Percentiles rank a stretch among this genome's conserved stretches.
Evolutionary conservation across 2,113 vertebrate genomes (phyloP).

Genomic region (Pongo abelii): DNA sequence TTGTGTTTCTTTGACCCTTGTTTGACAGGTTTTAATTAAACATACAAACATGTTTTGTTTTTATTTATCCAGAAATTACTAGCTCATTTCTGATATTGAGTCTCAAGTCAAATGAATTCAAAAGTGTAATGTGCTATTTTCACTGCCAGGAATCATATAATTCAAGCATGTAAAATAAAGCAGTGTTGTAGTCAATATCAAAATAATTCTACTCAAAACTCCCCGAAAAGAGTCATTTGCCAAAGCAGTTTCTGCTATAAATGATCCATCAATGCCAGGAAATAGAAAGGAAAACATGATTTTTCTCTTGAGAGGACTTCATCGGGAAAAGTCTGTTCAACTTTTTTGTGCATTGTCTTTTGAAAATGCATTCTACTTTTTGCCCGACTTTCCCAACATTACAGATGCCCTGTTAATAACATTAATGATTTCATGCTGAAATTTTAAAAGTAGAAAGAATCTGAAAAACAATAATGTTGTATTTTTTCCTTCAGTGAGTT

Average conservation of each 20-base stretch:
- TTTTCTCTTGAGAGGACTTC: neutral
- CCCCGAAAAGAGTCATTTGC: neutral
- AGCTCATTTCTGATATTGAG: neutral
- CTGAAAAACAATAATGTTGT: neutral
- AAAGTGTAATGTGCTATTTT: neutral
- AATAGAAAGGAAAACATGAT: neutral
- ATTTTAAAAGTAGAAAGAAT: neutral
- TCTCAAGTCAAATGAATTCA: neutral
- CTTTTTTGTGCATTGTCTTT: neutral
- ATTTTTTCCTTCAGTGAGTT: neutral
- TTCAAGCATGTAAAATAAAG: slow-evolving; percentile 20
- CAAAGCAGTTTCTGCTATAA: neutral
- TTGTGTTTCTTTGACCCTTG: neutral
- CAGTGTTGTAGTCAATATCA: neutral
- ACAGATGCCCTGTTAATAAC: neutral
- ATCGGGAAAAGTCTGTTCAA: neutral
- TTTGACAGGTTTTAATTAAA: neutral
- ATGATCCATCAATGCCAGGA: neutral
- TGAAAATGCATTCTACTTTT: neutral
- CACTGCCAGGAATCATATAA: neutral
- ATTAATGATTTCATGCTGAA: neutral
- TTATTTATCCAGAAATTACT: neutral
- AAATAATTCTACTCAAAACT: slow-evolving; percentile 4
- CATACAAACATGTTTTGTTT: neutral
- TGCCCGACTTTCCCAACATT: neutral